These are phyloP conservation scores for Eristalis tenax DNA, from an alignment of 2,888 invertebrate species.

Conservation along the genomic window DNA sequence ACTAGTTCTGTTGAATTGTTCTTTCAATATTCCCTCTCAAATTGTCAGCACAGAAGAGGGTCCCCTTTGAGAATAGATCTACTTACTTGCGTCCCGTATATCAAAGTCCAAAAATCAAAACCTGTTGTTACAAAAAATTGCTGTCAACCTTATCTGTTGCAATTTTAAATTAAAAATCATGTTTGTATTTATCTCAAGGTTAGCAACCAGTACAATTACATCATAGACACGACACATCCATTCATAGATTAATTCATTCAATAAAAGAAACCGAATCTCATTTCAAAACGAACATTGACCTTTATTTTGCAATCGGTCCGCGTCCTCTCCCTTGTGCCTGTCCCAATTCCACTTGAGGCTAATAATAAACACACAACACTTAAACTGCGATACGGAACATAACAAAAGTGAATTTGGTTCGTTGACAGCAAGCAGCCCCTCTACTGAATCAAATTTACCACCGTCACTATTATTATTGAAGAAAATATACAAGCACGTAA, in stretches of 20 bases:
- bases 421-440: neutral
- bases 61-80: too few relatives aligned
- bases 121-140: neutral
- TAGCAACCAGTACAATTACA: neutral
- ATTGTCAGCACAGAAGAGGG: too few relatives aligned
- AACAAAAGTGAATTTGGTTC: neutral
- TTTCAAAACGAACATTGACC: neutral
- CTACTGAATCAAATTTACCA: neutral
- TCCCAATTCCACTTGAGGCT: neutral
- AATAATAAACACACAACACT: neutral
- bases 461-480: conserved; percentile 6
- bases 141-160: too few relatives aligned
- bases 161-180: neutral
- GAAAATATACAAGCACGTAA: conserved; percentile 16
- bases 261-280: neutral
- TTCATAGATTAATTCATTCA: neutral
- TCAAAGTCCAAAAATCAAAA: neutral
- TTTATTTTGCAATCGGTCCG: neutral
- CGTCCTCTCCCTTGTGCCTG: neutral
- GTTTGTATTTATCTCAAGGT: neutral
- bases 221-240: neutral
- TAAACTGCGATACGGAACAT: neutral
- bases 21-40: too few relatives aligned
- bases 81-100: neutral
- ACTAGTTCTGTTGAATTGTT: too few relatives aligned